Evolutionary conservation across 1,140 invertebrate genomes (phyloP), one percentile per base, ranked within the genome.

Genomic region (Penaeus chinensis): DNA sequence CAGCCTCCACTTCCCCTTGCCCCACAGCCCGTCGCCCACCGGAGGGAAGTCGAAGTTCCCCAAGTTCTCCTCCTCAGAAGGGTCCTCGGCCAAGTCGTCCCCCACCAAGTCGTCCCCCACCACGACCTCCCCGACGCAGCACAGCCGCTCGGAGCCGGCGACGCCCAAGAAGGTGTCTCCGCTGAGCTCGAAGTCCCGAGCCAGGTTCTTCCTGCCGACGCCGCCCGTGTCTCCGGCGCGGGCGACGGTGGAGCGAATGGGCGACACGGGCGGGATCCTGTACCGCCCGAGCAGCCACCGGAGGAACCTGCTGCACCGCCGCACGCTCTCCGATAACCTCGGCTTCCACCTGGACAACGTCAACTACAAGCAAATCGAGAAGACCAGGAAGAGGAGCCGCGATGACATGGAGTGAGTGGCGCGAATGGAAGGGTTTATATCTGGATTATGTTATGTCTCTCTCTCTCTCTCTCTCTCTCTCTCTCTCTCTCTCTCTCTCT

Each of bases 401-500:
- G 79, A 82, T 22, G 79, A 82, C 62, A 63, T 32, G 24, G 79
- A 82, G 79, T 82, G 37, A 82, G 79, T 82, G 54, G 2, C 37
- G 37, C 37, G 37, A 42, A 8, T 32, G 37, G 4, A 42, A 42
- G 37, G 37, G 37, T 32, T 32, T 32, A 32, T 32, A 32, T 32
- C 47, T 47, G 47, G 47, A 47, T 47, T 47, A 10, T 47, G 47
- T 7, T 27, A 3, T 80, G 22, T 16, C 1, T 61, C 24, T 61
- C 24, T 61, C 74, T 80, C 22, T 22, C 78, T 80, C 11, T 62
- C n/a, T 60, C 60, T 24, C 42, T 61, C 42, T 80, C 61, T 32
- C 32, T n/a, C 54, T 80, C 20, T 60, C 5, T 27, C 47, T 80
- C 0, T 11, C 13, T n/a, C 13, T 42, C 47, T 37, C 27, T 32